A percentile compares a stretch with the other conserved stretches of the same genome.
Conservation (phyloP, 2,888 invertebrate species). For the Conistra vaccinii region DNA sequence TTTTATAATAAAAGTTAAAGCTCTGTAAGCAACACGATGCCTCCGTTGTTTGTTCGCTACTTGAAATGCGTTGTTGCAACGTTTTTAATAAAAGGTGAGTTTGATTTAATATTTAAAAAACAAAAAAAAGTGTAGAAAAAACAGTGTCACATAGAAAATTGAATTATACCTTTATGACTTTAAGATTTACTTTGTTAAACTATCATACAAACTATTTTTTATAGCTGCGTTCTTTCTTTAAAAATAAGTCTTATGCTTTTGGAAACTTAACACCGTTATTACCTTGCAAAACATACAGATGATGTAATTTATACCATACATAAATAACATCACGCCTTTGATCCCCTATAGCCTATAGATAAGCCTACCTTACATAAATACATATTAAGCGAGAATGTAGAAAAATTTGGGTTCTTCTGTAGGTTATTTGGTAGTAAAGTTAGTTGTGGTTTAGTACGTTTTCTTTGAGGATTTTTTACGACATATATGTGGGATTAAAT, state of each 20-base stretch:
- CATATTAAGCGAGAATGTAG: conserved; percentile 29
- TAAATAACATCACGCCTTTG: conserved; percentile 10
- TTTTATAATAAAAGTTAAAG: conserved; percentile 52
- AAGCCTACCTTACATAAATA: conserved; percentile 36
- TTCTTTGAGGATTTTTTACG: conserved; percentile 44
- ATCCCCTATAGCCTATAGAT: conserved; percentile 7
- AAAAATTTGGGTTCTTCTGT: conserved; percentile 33
- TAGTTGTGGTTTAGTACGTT: neutral
- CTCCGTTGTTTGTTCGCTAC: conserved; percentile 70
- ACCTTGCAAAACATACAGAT: neutral
- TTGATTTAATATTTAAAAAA: neutral
- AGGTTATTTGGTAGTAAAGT: conserved; percentile 44
- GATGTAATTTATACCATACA: conserved; percentile 16
- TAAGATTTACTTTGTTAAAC: neutral
- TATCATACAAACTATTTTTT: neutral
- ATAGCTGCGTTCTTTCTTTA: neutral
- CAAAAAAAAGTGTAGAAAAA: neutral
- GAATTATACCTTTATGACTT: neutral
- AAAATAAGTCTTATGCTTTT: neutral
- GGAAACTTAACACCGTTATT: neutral
- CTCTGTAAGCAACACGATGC: conserved; percentile 71
- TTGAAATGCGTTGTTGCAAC: conserved; percentile 79
- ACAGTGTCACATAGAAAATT: neutral
- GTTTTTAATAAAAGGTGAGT: conserved; percentile 82
- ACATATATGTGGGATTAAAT: conserved; percentile 17